These are phyloP conservation scores for Antennarius striatus DNA, from an alignment of 2,113 vertebrate genomes.

Conservation along the genomic window DNA sequence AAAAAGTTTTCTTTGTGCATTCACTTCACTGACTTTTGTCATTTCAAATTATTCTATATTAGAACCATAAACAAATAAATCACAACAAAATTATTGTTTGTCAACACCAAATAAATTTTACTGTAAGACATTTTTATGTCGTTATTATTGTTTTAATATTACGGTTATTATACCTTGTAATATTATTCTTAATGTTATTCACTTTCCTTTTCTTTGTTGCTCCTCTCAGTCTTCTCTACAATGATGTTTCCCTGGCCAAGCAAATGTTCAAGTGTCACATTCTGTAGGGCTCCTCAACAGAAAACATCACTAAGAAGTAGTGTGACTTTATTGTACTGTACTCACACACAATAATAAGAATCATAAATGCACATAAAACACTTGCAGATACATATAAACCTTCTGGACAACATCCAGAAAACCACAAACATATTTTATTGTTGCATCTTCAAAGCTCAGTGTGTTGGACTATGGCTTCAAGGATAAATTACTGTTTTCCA, in stretches of 20 bases:
- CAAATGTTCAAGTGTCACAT: constrained; percentile 66
- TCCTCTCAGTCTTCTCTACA: constrained; percentile 34
- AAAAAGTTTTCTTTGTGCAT: not conserved
- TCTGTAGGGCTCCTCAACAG: constrained; percentile 29
- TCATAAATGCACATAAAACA: constrained; percentile 53
- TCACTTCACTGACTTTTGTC: not conserved
- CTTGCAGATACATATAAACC: constrained; percentile 23
- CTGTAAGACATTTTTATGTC: not conserved
- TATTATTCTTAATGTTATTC: constrained; percentile 23
- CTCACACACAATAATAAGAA: constrained; percentile 15
- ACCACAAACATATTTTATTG: constrained; percentile 14
- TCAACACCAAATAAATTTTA: constrained; percentile 13
- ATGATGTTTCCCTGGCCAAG: constrained; percentile 61
- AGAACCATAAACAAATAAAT: not conserved
- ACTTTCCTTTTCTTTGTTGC: constrained; percentile 17
- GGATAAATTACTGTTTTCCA: constrained; percentile 41
- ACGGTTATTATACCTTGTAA: constrained; percentile 20
- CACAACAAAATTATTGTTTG: no score
- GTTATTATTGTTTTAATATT: not conserved
- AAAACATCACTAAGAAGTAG: constrained; percentile 28
- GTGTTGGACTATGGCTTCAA: constrained; percentile 31
- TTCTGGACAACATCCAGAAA: constrained; percentile 14
- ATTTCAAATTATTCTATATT: not conserved
- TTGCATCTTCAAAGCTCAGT: constrained; percentile 20
- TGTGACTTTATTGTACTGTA: constrained; percentile 43